Percentiles rank a stretch among this genome's conserved stretches.
Evolutionary conservation across 2,888 invertebrate species (phyloP).

Genomic region (Microdon myrmicae): DNA sequence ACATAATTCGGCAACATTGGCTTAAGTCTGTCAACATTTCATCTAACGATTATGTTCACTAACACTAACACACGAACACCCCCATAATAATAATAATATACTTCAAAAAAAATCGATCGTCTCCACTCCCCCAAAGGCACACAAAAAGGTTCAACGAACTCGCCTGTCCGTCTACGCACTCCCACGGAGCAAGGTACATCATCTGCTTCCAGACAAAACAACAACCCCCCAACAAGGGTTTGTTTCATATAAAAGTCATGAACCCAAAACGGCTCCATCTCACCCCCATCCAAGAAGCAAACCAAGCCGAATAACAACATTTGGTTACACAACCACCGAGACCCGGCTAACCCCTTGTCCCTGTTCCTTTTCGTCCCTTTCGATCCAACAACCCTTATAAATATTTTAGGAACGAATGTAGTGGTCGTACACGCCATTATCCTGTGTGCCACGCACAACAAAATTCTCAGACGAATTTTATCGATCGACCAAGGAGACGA

Average conservation of each 20-base stretch:
- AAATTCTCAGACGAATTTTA: constrained; percentile 48
- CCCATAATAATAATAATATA: too few relatives aligned
- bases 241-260: constrained; percentile 20
- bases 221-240: constrained; percentile 18
- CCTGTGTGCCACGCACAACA: constrained; percentile 31
- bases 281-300: not conserved
- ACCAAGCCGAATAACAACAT: constrained; percentile 20
- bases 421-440: not conserved
- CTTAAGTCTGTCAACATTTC: constrained; percentile 36
- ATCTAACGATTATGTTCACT: not conserved
- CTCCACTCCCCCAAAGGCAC: too few relatives aligned
- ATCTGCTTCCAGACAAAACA: constrained; percentile 35
- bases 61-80: constrained; percentile 5
- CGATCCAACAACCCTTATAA: too few relatives aligned
- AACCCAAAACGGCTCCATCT: constrained; percentile 11
- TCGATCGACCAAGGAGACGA: constrained; percentile 35
- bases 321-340: constrained; percentile 15
- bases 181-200: constrained; percentile 12
- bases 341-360: too few relatives aligned
- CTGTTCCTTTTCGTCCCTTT: too few relatives aligned
- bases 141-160: constrained; percentile 38
- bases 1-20: constrained; percentile 16
- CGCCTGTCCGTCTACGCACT: constrained; percentile 32
- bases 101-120: too few relatives aligned
- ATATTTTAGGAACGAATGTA: not conserved